Conservation (phyloP, 1,140 invertebrate species). For the Lutraria rhynchaena region DNA sequence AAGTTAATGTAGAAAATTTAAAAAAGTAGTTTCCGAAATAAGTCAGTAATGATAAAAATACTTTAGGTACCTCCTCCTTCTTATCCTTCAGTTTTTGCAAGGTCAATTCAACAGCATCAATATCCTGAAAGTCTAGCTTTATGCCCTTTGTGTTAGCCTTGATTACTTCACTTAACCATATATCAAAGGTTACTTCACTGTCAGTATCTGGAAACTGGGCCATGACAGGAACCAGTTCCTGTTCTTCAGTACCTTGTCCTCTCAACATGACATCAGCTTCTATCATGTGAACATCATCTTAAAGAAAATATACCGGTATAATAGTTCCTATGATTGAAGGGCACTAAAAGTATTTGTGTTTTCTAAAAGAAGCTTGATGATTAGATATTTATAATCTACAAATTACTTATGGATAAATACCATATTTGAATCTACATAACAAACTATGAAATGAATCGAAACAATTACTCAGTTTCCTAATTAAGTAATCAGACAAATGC, state of each 20-base stretch:
- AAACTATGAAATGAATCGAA: neutral
- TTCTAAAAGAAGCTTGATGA: too few species aligned
- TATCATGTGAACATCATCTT: conserved; percentile 90
- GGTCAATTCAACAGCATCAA: conserved; percentile 89
- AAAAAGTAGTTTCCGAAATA: too few species aligned
- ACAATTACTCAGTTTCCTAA: too few species aligned
- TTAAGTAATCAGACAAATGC: neutral
- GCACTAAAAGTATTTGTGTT: too few species aligned
- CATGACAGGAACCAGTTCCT: conserved; percentile 89
- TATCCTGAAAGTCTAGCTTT: conserved; percentile 94
- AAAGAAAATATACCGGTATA: too few species aligned
- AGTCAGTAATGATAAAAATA: too few species aligned
- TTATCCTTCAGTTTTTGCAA: conserved; percentile 84
- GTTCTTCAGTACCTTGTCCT: conserved; percentile 84
- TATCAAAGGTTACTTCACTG: conserved; percentile 90
- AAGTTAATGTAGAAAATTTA: too few species aligned
- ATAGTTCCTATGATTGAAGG: too few species aligned
- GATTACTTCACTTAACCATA: conserved; percentile 87
- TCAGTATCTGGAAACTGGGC: conserved; percentile 89
- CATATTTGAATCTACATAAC: too few species aligned
- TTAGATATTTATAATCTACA: too few species aligned
- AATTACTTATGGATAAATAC: too few species aligned
- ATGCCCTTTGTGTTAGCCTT: conserved; percentile 87
- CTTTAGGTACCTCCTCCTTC: conserved; percentile 82
- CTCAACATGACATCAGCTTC: conserved; percentile 92